Base-by-base conservation (phyloP, 2,113 vertebrate genomes). In the Rhombomys opimus region DNA sequence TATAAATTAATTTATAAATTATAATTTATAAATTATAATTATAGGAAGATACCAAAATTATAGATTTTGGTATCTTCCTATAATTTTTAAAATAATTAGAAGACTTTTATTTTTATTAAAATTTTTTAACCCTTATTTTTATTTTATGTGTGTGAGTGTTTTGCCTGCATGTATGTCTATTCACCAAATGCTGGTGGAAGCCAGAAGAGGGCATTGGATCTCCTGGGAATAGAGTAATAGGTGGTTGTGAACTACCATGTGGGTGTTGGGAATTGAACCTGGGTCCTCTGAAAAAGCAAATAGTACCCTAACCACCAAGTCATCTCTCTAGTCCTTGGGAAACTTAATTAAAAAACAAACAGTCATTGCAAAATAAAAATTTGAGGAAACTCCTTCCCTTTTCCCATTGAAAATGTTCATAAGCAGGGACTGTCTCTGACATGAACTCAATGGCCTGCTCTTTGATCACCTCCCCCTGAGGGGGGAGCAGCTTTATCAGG, bases 1-100 rank as follows among this genome's bases (percentile, higher is more conserved):
- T 92, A 72, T 75, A 87, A 92, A 77, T 89, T 68, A 57, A 52
- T 87, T 30, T 92, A 72, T 75, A 87, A 92, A 77, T 89, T 68
- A 57, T 95, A 57, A 52, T 87, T 30, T 92, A 72, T 75, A 87
- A 92, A 77, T 89, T 68, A 57, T 95, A 57, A 46, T 5, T n/a
- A n/a, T n/a, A n/a, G n/a, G n/a, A n/a, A n/a, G n/a, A n/a, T n/a
- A n/a, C n/a, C n/a, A n/a, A n/a, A n/a, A n/a, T n/a, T n/a, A n/a
- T 46, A 46, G 46, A 46, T 46, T 46, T 46, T 46, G 46, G 46
- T 46, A 46, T 46, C 46, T 46, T 46, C 46, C 14, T 63, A 84
- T 23, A 81, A 57, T 61, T 68, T 78, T 27, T 30, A 67, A 85
- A 93, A 88, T 13, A 81, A 72, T 46, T 70, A 50, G 20, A 93